Conservation (phyloP, 2,113 vertebrate species). For the Tympanuchus pallidicinctus region DNA sequence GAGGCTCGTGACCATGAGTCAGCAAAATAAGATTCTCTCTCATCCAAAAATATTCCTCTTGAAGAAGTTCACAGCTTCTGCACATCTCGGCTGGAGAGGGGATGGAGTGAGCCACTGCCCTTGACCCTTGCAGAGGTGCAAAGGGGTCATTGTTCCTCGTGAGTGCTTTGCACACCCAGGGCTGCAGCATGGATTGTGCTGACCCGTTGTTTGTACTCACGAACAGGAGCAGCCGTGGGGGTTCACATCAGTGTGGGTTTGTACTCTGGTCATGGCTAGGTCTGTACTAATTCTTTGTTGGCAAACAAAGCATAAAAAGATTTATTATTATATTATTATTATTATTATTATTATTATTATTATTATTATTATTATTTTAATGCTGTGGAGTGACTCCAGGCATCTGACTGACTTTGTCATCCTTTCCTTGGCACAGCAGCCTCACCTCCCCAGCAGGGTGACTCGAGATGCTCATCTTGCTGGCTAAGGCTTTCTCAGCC, state of each 20-base stretch:
- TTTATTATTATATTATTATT: no score
- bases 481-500: slow-evolving; percentile 43
- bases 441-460: slow-evolving; percentile 31
- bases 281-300: background rate
- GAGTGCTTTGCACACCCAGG: background rate
- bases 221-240: background rate
- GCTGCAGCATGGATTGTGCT: fast-evolving
- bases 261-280: background rate
- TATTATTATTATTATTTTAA: background rate
- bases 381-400: background rate
- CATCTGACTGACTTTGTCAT: slow-evolving; percentile 36
- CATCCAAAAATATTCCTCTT: background rate
- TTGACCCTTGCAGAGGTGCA: background rate
- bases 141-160: background rate
- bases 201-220: fast-evolving
- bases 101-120: background rate
- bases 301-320: background rate
- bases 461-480: slow-evolving; percentile 38
- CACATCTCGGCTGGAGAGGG: background rate
- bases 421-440: slow-evolving; percentile 49
- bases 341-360: background rate
- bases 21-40: slow-evolving; percentile 16
- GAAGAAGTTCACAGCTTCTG: background rate
- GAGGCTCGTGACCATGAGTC: slow-evolving; percentile 18
- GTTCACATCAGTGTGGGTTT: background rate